phyloP scores from a whole-genome alignment of 2,797 vertebrate genomes.

The Pseudomugil tenellus region DNA sequence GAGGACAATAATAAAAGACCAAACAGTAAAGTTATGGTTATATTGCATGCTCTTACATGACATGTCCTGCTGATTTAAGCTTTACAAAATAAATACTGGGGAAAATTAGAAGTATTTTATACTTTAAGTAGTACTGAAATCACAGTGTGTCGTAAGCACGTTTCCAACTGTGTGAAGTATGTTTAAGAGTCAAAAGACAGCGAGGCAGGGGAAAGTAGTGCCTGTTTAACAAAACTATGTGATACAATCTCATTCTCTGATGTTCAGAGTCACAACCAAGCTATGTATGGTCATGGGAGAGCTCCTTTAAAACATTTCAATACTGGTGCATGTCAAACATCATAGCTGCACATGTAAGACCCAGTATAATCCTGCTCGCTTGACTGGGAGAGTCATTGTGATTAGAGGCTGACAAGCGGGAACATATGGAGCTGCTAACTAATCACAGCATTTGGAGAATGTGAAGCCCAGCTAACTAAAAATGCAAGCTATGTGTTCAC shows the following conservation, averaged over 20 bases:
- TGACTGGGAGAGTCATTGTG: slow-evolving; percentile 3
- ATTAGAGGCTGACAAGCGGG: slow-evolving; percentile 38
- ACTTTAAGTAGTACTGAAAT: no score
- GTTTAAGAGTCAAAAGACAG: slow-evolving; percentile 6
- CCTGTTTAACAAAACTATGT: slow-evolving; percentile 55
- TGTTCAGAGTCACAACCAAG: slow-evolving; percentile 34
- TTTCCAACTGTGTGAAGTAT: background rate
- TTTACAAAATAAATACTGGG: background rate
- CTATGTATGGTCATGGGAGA: slow-evolving; percentile 24
- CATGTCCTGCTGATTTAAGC: background rate
- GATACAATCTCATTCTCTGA: slow-evolving; percentile 37
- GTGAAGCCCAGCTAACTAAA: slow-evolving; percentile 30
- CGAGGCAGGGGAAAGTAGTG: slow-evolving; percentile 57
- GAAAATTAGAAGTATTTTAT: background rate
- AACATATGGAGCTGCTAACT: slow-evolving; percentile 49
- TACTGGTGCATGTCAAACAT: slow-evolving; percentile 18
- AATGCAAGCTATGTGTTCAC: slow-evolving; percentile 35
- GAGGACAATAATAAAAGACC: slow-evolving; percentile 31
- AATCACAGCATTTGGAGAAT: slow-evolving; percentile 58
- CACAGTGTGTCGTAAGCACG: no score
- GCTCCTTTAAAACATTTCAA: slow-evolving; percentile 32
- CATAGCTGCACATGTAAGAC: slow-evolving; percentile 6
- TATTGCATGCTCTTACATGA: no score
- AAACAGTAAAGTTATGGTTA: slow-evolving; percentile 13
- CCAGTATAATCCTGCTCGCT: slow-evolving; percentile 14